These are phyloP conservation scores for Hirundichthys speculiger DNA, from an alignment of 2,113 vertebrate genomes.

Conservation along the genomic window DNA sequence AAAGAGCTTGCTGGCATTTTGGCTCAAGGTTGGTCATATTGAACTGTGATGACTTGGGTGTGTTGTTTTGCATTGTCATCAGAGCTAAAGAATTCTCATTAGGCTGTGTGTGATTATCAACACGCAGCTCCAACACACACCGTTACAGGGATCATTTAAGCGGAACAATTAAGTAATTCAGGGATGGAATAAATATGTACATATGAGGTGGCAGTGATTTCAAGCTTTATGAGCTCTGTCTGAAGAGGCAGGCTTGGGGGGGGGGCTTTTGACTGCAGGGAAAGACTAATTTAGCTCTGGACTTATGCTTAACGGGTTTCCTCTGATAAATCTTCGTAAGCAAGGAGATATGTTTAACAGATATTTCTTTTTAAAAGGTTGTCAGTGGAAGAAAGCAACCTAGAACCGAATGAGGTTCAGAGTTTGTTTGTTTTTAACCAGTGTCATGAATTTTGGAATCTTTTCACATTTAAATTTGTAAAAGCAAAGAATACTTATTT, in stretches of 20 bases:
- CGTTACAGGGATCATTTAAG: conserved; percentile 41
- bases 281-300: conserved; percentile 44
- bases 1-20: conserved; percentile 30
- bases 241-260: conserved; percentile 10
- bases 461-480: too few species aligned
- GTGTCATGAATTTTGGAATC: too few species aligned
- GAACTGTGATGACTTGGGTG: conserved; percentile 21
- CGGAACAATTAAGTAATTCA: conserved; percentile 57
- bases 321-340: too few species aligned
- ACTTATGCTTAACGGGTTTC: conserved; percentile 1
- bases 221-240: conserved; percentile 43
- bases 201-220: conserved; percentile 24
- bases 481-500: too few species aligned
- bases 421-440: too few species aligned
- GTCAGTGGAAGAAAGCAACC: too few species aligned
- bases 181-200: conserved; percentile 40
- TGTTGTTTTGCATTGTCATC: conserved; percentile 11
- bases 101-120: conserved; percentile 23
- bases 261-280: conserved; percentile 42
- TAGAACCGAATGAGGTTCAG: too few species aligned
- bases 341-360: too few species aligned
- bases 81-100: conserved; percentile 22
- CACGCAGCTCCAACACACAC: conserved; percentile 22
- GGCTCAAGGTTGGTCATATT: conserved; percentile 49
- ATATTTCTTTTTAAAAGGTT: too few species aligned